These are phyloP conservation scores for Drosophila equinoxialis DNA, from an alignment of 1,140 invertebrate genomes.

Conservation along the genomic window DNA sequence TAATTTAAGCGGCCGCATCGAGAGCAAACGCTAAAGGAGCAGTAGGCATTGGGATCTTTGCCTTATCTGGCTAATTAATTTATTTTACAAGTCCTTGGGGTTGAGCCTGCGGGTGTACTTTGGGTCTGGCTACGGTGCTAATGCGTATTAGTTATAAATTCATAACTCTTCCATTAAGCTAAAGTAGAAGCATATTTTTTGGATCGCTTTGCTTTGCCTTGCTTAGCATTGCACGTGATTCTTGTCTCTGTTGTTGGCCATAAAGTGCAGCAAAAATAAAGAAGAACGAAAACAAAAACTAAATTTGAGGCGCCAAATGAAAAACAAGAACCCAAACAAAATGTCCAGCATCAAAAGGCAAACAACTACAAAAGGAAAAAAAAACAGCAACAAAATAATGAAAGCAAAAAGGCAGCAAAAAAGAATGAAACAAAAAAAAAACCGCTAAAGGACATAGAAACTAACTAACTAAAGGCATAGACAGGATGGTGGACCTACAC, in stretches of 20 bases:
- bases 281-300: constrained; percentile 32
- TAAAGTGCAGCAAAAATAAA: constrained; percentile 28
- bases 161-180: constrained; percentile 72
- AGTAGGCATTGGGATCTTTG: constrained; percentile 22
- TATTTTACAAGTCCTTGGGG: constrained; percentile 45
- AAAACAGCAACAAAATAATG: constrained; percentile 31
- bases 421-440: constrained; percentile 9
- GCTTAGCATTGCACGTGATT: constrained; percentile 31
- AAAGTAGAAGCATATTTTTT: constrained; percentile 1
- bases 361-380: constrained; percentile 26
- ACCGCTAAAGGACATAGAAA: constrained; percentile 68
- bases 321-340: constrained; percentile 65
- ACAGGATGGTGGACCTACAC: constrained; percentile 2
- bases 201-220: constrained; percentile 22
- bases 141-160: constrained; percentile 74
- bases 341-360: constrained; percentile 39
- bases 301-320: constrained; percentile 70
- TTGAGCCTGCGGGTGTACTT: constrained; percentile 3
- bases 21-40: constrained; percentile 12
- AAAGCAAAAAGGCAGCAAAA: constrained; percentile 11
- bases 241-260: constrained; percentile 56
- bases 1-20: constrained; percentile 56
- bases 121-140: constrained; percentile 20
- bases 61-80: constrained; percentile 74
- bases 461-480: constrained; percentile 69